Evolutionary conservation across 2,888 invertebrate species (phyloP).

Genomic region (Eupithecia dodoneata): DNA sequence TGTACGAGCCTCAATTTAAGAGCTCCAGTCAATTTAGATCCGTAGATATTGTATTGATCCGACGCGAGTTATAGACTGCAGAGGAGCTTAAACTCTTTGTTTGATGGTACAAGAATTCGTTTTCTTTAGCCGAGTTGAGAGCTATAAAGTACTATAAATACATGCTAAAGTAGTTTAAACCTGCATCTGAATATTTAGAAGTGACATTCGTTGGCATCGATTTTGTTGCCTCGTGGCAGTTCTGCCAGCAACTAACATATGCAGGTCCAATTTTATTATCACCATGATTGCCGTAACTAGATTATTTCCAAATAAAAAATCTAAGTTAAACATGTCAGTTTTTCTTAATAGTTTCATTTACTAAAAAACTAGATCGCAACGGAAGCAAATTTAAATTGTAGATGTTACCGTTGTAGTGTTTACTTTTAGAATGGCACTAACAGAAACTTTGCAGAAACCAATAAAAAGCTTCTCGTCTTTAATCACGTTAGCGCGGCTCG

Average conservation of each 20-base stretch:
- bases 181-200: not conserved
- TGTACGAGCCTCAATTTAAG: conserved; percentile 53
- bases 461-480: conserved; percentile 37
- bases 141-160: not conserved
- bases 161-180: conserved; percentile 1
- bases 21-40: conserved; percentile 58
- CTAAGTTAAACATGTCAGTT: not conserved
- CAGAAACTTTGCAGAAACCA: conserved; percentile 19
- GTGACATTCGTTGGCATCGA: not conserved
- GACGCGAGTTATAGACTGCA: conserved; percentile 25
- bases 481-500: conserved; percentile 25
- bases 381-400: not conserved
- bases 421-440: conserved; percentile 13
- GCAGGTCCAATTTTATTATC: not conserved
- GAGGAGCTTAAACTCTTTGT: conserved; percentile 22
- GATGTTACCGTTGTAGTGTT: not conserved
- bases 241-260: not conserved
- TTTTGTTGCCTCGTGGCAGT: not conserved
- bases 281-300: not conserved
- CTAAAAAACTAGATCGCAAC: not conserved
- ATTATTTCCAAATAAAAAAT: too few species aligned
- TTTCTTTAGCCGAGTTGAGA: conserved; percentile 8
- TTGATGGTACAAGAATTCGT: conserved; percentile 21
- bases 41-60: conserved; percentile 48
- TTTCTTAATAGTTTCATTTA: not conserved